Evolutionary conservation across 2,113 vertebrate species (phyloP).

Genomic region (Tupaia chinensis): DNA sequence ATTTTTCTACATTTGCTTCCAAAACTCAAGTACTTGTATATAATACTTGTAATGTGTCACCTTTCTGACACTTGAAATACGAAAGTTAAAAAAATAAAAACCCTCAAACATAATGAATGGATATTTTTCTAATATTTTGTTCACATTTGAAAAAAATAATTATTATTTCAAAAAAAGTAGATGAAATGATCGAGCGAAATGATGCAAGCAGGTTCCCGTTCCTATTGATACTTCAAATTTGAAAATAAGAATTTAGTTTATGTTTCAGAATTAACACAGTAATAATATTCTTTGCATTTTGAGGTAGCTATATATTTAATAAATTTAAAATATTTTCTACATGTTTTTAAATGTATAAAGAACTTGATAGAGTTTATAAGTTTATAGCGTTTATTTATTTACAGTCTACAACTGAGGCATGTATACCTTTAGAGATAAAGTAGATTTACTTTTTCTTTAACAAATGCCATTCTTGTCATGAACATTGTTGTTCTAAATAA

Average conservation of each 20-base stretch:
- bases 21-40: neutral
- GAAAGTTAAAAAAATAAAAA: neutral
- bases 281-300: neutral
- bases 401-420: neutral
- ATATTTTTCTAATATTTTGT: constrained; percentile 17
- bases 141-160: constrained; percentile 9
- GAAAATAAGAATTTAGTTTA: neutral
- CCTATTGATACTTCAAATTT: neutral
- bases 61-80: neutral
- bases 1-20: constrained; percentile 9
- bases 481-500: neutral
- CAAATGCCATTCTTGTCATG: neutral
- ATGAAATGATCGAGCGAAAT: neutral
- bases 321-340: neutral
- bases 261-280: constrained; percentile 40
- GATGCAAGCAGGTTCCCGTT: neutral
- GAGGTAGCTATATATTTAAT: neutral
- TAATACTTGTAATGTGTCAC: neutral
- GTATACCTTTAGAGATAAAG: constrained; percentile 23
- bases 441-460: neutral
- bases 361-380: neutral
- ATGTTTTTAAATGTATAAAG: constrained; percentile 3
- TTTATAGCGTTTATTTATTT: constrained; percentile 3
- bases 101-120: neutral
- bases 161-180: neutral